Base-by-base conservation (phyloP, 1,140 invertebrate species). In the Bicyclus anynana region DNA sequence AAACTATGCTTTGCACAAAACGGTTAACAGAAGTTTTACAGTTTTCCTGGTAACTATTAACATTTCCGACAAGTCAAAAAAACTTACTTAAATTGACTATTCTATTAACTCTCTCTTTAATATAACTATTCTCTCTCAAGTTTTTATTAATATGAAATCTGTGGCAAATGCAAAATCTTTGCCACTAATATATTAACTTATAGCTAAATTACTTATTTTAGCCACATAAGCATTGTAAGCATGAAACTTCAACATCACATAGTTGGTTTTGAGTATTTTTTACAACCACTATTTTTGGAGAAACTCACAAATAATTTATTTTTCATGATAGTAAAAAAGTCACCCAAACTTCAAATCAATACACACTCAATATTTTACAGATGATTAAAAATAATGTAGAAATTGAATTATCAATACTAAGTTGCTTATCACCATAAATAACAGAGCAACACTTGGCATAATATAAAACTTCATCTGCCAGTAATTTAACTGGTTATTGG, bases 171-270 rank as follows among this genome's bases (percentile, higher is more conserved):
- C 65, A 68, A 69, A 67, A 51, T 26, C 47, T 57, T 35, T 35
- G 40, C 37, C 57, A 48, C 62, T 44, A 69, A 72, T 63, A 70
- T 70, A 74, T 60, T 62, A 77, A 74, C 78, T 82, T 85, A 85
- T 58, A 62, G 57, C 74, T 78, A 80, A 44, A 18, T 47, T 61
- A 67, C 60, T 69, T 78, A 77, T 67, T 60, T 59, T 72, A 80
- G 77, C 77, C 76, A 84, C 71, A 56, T 72, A 83, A 83, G 81
- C 81, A 78, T 72, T 67, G 59, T 75, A 79, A 84, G 78, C 80
- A 72, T 73, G 59, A 71, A 70, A 59, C 51, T 67, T 59, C 61
- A 59, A 75, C 67, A 74, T 73, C 72, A 74, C 69, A 67, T 72
- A 60, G 48, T 59, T 55, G 50, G 47, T 52, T 65, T 67, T 73